These are phyloP conservation scores for Platycheirus albimanus DNA, from an alignment of 2,888 invertebrate genomes.

Conservation along the genomic window DNA sequence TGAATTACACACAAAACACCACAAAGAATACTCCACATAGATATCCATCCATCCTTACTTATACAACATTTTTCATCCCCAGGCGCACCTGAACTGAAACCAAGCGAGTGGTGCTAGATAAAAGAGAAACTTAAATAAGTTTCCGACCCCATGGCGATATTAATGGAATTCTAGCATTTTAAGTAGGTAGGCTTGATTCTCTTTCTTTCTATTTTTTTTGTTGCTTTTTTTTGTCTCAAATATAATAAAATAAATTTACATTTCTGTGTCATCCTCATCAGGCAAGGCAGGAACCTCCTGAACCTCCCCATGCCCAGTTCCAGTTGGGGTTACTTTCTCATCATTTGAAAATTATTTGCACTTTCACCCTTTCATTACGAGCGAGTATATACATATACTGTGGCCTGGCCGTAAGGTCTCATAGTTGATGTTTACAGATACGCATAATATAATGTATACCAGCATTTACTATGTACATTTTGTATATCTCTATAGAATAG, in stretches of 20 bases:
- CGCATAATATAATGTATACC: slow-evolving; percentile 17
- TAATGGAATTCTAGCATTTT: slow-evolving; percentile 54
- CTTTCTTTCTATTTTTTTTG: no score
- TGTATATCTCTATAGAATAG: neutral
- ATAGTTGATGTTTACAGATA: slow-evolving; percentile 48
- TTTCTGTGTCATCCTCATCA: slow-evolving; percentile 37
- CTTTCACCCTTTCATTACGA: slow-evolving; percentile 57
- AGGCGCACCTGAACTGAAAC: slow-evolving; percentile 19
- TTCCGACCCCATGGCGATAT: slow-evolving; percentile 30
- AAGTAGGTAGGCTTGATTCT: no score
- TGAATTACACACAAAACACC: slow-evolving; percentile 37
- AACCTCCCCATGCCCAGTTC: no score
- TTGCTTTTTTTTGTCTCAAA: no score
- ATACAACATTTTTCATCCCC: slow-evolving; percentile 31
- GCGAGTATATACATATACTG: no score
- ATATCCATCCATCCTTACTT: neutral
- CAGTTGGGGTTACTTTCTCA: slow-evolving; percentile 42
- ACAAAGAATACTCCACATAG: neutral
- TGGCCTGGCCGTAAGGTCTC: neutral
- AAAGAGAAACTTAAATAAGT: slow-evolving; percentile 39
- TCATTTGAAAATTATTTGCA: slow-evolving; percentile 39
- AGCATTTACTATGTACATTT: slow-evolving; percentile 7
- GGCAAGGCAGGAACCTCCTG: no score
- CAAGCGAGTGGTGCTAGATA: slow-evolving; percentile 20
- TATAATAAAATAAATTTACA: slow-evolving; percentile 54